Evolutionary conservation across 2,797 vertebrate species (phyloP), one percentile per base, ranked within the genome.

Genomic region (Echiichthys vipera): DNA sequence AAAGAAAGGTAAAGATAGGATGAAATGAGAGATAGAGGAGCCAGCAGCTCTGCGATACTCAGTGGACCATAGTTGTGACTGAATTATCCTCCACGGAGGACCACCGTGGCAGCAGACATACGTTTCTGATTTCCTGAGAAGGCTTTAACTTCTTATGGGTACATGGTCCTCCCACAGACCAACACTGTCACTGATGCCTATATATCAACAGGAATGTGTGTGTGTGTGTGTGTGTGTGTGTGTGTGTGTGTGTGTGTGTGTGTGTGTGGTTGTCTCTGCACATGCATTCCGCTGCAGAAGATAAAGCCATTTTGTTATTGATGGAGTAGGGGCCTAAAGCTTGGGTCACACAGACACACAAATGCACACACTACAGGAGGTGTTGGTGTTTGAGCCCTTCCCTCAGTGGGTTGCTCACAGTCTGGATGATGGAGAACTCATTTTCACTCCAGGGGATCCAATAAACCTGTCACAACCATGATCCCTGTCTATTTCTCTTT

Each of bases 51-150:
- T 18, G 57, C 40, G 71, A 59, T 81, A 29, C 84, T 88, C 67
- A 49, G 62, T 2, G 69, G 81, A 83, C 64, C 34, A 57, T 43
- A 64, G 45, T 30, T 82, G 46, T 74, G 81, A 85, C 92, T 94
- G 93, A 93, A 91, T 95, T 93, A 89, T 93, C 76, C 84, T 91
- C 92, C 91, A 88, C 83, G 32, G 55, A 85, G 85, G 96, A 97
- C 97, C 97, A 97, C 97, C 96, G 67, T 88, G 94, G 83, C 86
- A 83, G 91, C 86, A 87, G n/a, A 95, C 96, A 97, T 96, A 94
- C 94, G 94, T 94, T 97, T 97, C 93, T 95, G 95, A 96, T 97
- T 97, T 95, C 92, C 89, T 89, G 81, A 85, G 83, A 90, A 93
- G 96, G 95, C 95, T 95, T 95, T 94, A 95, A 94, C 94, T 94